Evolutionary conservation across 2,113 vertebrate genomes (phyloP).

Genomic region (Melierax canorus): DNA sequence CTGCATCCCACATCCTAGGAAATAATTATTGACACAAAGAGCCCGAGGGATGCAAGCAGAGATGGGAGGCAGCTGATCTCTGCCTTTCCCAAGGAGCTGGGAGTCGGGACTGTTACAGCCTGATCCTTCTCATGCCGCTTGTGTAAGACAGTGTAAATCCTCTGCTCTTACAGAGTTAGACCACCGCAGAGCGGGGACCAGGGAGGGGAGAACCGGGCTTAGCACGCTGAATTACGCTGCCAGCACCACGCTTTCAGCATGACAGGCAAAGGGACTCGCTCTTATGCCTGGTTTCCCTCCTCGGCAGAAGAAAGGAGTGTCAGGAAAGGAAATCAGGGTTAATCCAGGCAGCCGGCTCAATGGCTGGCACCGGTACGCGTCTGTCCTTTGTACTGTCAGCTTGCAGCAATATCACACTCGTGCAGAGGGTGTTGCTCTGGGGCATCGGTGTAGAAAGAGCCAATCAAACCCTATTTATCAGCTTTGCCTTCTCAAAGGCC

Average conservation of each 20-base stretch:
- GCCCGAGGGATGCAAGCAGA: background rate
- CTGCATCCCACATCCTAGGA: background rate
- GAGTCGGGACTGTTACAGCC: background rate
- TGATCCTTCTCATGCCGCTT: background rate
- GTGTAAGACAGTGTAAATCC: background rate
- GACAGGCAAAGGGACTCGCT: constrained; percentile 17
- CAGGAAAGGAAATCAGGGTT: constrained; percentile 40
- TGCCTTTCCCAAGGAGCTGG: background rate
- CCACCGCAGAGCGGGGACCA: background rate
- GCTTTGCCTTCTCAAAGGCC: constrained; percentile 40
- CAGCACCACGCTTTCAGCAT: background rate
- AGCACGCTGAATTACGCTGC: background rate
- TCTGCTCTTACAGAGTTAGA: background rate
- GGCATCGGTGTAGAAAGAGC: constrained; percentile 26
- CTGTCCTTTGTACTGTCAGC: constrained; percentile 43
- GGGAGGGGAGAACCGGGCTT: background rate
- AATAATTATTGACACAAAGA: background rate
- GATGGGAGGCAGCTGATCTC: background rate
- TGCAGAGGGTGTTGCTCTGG: constrained; percentile 26
- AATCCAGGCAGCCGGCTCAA: constrained; percentile 18
- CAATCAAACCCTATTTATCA: constrained; percentile 43
- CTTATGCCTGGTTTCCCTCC: background rate
- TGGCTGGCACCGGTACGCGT: background rate
- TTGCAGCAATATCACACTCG: constrained; percentile 36
- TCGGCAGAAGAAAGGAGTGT: constrained; percentile 23